Base-by-base conservation (phyloP, 1,140 invertebrate genomes). In the Doryteuthis pealeii region DNA sequence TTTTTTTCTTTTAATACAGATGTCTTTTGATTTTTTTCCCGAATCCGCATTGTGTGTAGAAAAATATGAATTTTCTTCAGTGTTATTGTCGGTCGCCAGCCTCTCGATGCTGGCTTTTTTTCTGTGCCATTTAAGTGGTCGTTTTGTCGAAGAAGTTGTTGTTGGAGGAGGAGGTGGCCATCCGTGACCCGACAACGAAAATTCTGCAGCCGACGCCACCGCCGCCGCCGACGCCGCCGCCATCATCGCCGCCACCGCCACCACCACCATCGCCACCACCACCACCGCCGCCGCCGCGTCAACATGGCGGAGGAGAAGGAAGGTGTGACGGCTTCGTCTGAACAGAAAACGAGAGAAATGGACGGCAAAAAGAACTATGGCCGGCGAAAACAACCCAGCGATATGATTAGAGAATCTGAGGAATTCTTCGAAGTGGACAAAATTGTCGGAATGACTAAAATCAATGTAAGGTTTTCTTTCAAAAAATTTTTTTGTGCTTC, bases 301-400 rank as follows among this genome's bases (percentile, higher is more conserved):
- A 68, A 68, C 31, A 68, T 68, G 66, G 66, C 66, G 66, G 66
- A 68, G 18, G 66, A 68, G 28, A 68, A 2, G 66, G 66, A 68
- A 68, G 66, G 66, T 30, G 66, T 68, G 66, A 8, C 66, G 66
- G 22, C 31, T 18, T 31, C 32, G 3, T 33, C 66, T 31, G 66
- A 33, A 30, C 30, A 31, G n/a, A 33, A 31, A 22, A 26, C n/a
- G n/a, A 18, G 66, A 31, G 66, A 68, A 31, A 68, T 33, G 66
- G 66, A 68, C 66, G n/a, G 66, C 31, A 68, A 68, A 30, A 68
- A 68, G 66, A 68, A 68, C 28, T 68, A 68, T 31, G 66, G 66
- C 12, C 66, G 66, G 4, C 66, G 66, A 32, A 68, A 68, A 68
- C 66, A 30, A 26, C 66, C 66, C 26, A 68, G 22, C 30, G 66